Evolutionary conservation across 2,797 vertebrate species (phyloP), one percentile per base, ranked within the genome.

Genomic region (Pampus argenteus): DNA sequence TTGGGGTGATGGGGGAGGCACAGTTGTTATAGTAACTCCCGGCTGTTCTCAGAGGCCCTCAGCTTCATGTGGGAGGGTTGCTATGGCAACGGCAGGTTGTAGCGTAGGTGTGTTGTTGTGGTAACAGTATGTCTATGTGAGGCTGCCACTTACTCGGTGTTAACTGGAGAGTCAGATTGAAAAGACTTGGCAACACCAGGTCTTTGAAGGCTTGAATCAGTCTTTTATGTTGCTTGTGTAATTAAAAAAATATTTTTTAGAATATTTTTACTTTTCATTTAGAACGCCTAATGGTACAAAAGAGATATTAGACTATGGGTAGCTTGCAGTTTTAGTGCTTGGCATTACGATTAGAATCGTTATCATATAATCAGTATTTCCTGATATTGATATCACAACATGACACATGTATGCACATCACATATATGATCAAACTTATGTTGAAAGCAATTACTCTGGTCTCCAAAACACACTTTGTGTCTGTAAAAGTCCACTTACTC

Each of bases 91-190:
- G 74, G 81, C 67, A 87, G 86, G 90, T 91, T 91, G 90, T 93
- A 91, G 88, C 81, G 91, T 92, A 90, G 92, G 89, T 92, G 91
- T 83, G 90, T 89, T 86, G 86, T 93, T 90, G 88, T 88, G 88
- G 81, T 70, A 89, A 85, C 76, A 20, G 71, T 56, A 18, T 44
- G 73, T 76, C 71, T 76, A 45, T 74, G 76, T 14, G 8, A 74
- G 66, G 57, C 73, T 81, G 67, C 62, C 65, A 40, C 78, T 90
- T 78, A 75, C 42, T 81, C 59, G 42, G 50, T 78, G 77, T 62
- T 84, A 76, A 82, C 67, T 70, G 71, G 50, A 78, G 55, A 74
- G 57, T 70, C 75, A 5, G 48, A 56, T 25, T 22, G 40, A 76
- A 42, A 67, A 36, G 50, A 68, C 62, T 72, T 60, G 14, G 50